Evolutionary conservation across 2,113 vertebrate genomes (phyloP).

Genomic region (Oryzias melastigma): DNA sequence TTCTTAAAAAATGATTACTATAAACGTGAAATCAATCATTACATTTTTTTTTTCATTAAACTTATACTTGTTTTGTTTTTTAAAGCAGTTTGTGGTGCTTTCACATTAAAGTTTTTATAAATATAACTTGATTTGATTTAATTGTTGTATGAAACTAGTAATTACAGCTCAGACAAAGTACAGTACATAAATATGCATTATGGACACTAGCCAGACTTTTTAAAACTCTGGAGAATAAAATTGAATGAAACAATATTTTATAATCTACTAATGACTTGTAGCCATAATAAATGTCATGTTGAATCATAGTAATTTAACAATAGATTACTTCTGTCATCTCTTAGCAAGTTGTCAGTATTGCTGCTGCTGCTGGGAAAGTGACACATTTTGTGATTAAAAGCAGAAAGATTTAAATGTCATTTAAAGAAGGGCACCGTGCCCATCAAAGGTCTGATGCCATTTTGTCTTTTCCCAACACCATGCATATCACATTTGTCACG

Average conservation of each 20-base stretch:
- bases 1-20: too few relatives aligned
- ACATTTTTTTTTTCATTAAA: too few relatives aligned
- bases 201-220: too few relatives aligned
- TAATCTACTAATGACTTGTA: slow-evolving; percentile 26
- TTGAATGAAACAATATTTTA: background rate
- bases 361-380: slow-evolving; percentile 3
- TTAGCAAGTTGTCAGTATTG: slow-evolving; percentile 37
- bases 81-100: too few relatives aligned
- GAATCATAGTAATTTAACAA: slow-evolving; percentile 42
- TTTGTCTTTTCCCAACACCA: slow-evolving; percentile 21
- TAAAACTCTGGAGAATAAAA: background rate
- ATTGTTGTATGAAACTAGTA: too few relatives aligned
- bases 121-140: too few relatives aligned
- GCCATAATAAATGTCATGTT: slow-evolving; percentile 27
- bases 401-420: slow-evolving; percentile 45
- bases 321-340: slow-evolving; percentile 27
- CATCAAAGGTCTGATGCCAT: slow-evolving; percentile 32
- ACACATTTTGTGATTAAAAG: slow-evolving; percentile 10
- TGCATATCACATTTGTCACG: slow-evolving; percentile 63
- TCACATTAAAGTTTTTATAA: too few relatives aligned
- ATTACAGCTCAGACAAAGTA: background rate
- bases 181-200: background rate
- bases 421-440: slow-evolving; percentile 22
- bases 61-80: too few relatives aligned
- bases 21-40: too few relatives aligned